phyloP scores from a whole-genome alignment of 2,113 vertebrate genomes.

The Ramphastos sulfuratus region DNA sequence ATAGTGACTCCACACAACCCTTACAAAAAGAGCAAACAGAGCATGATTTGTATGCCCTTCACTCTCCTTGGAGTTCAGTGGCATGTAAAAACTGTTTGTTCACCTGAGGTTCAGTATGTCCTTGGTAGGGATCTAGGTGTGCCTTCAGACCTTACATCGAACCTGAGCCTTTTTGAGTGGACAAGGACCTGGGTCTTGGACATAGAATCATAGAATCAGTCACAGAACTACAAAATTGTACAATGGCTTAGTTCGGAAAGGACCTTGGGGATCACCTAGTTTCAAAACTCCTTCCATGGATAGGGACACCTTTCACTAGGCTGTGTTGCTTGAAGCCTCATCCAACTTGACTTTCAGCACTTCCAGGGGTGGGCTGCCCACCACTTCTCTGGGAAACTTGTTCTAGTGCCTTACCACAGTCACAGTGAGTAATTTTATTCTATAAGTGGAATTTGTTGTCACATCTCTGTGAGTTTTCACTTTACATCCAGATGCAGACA shows the following conservation, averaged over 20 bases:
- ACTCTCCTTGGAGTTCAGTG: fast-evolving
- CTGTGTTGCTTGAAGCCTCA: too few relatives aligned
- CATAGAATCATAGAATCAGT: too few relatives aligned
- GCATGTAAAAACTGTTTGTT: background rate
- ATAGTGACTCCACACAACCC: background rate
- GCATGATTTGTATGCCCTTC: background rate
- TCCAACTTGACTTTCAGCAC: too few relatives aligned
- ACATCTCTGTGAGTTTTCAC: background rate
- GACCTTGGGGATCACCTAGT: too few relatives aligned
- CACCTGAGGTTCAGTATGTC: background rate
- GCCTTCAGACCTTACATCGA: background rate
- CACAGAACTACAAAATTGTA: too few relatives aligned
- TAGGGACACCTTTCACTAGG: too few relatives aligned
- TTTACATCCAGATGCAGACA: background rate
- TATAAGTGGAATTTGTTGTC: background rate
- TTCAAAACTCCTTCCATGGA: too few relatives aligned
- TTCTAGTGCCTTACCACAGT: too few relatives aligned
- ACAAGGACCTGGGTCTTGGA: background rate
- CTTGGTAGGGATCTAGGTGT: background rate
- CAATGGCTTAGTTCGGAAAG: too few relatives aligned
- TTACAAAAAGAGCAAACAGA: background rate
- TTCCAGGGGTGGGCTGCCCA: too few relatives aligned
- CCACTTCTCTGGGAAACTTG: too few relatives aligned
- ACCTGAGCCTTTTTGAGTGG: background rate
- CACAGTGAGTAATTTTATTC: too few relatives aligned